These are phyloP conservation scores for Tromatobia lineatoria DNA, from an alignment of 2,888 invertebrate species.

Conservation along the genomic window DNA sequence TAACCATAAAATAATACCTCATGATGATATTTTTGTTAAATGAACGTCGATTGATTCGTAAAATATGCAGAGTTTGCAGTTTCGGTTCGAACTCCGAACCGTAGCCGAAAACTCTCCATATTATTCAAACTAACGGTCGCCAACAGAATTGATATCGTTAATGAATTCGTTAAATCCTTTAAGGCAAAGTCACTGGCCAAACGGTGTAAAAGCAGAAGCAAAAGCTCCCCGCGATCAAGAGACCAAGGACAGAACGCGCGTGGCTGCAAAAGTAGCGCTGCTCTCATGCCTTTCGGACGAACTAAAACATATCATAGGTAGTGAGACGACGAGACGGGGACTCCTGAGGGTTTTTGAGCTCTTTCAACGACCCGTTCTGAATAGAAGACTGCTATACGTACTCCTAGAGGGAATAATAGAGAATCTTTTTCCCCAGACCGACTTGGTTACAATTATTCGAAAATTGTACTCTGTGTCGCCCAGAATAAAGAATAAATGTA, in stretches of 20 bases:
- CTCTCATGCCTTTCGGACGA: constrained; percentile 96
- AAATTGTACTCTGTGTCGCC: constrained; percentile 91
- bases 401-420: constrained; percentile 93
- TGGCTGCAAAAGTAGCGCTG: constrained; percentile 94
- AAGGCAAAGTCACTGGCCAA: constrained; percentile 88
- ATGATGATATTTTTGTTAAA: too few relatives aligned
- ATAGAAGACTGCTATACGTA: constrained; percentile 93
- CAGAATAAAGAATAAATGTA: constrained; percentile 79
- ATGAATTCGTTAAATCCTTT: constrained; percentile 9
- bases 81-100: too few relatives aligned
- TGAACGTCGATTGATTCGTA: too few relatives aligned
- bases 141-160: too few relatives aligned
- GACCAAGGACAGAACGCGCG: constrained; percentile 91
- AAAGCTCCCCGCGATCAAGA: constrained; percentile 86
- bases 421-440: constrained; percentile 93
- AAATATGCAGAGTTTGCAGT: too few relatives aligned
- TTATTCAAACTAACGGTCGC: too few relatives aligned
- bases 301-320: constrained; percentile 95
- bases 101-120: too few relatives aligned
- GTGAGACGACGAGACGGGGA: constrained; percentile 94
- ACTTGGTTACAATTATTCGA: constrained; percentile 90
- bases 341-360: constrained; percentile 94
- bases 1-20: too few relatives aligned
- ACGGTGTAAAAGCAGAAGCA: constrained; percentile 87
- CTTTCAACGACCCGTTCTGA: constrained; percentile 94